Conservation (phyloP, 2,888 invertebrate species). For the Luffia ferchaultella region DNA sequence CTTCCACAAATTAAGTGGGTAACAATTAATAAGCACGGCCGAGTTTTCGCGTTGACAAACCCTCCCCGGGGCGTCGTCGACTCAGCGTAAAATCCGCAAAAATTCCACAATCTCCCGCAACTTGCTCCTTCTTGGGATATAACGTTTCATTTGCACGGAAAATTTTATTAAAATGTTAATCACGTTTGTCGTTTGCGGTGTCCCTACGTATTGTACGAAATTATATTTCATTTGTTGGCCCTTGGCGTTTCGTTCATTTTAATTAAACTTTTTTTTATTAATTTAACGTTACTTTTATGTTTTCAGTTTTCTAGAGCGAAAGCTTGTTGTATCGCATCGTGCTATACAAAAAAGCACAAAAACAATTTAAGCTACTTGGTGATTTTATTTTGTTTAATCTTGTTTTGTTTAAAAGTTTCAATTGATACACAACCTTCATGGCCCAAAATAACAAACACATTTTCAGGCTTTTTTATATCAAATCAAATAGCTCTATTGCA, state of each 20-base stretch:
- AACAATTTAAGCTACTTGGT: too few relatives aligned
- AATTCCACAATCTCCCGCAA: background rate
- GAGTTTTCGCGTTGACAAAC: background rate
- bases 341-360: too few relatives aligned
- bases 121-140: conserved; percentile 1
- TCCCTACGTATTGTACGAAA: background rate
- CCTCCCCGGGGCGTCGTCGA: background rate
- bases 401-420: too few relatives aligned
- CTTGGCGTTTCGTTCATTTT: background rate
- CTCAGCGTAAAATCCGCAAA: background rate
- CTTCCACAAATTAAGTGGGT: background rate
- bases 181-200: conserved; percentile 11
- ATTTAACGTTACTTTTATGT: background rate
- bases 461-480: too few relatives aligned
- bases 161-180: conserved; percentile 15
- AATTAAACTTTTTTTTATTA: background rate
- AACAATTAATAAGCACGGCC: background rate
- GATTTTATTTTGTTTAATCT: too few relatives aligned
- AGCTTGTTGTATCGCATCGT: too few relatives aligned
- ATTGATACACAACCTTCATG: too few relatives aligned
- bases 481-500: too few relatives aligned
- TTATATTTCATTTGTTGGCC: background rate
- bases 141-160: conserved; percentile 8
- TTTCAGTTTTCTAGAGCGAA: background rate
- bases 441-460: too few relatives aligned